Evolutionary conservation across 2,113 vertebrate species (phyloP).

Genomic region (Leptobrachium ailaonicum): DNA sequence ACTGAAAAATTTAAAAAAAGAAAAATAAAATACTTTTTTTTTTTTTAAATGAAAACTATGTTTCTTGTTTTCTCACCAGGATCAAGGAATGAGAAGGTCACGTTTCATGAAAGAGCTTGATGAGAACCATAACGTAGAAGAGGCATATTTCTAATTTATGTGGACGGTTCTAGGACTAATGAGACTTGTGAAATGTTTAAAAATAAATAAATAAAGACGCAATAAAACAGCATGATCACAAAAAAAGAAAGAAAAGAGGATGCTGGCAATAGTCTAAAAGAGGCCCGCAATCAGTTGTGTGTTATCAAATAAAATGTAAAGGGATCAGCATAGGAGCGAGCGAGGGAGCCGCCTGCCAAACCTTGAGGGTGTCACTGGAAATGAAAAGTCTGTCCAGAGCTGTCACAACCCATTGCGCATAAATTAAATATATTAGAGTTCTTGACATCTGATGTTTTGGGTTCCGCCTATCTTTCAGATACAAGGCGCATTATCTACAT

Average conservation of each 20-base stretch:
- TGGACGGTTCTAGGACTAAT: neutral
- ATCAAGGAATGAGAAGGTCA: neutral
- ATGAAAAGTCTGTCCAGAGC: neutral
- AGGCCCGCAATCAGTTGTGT: slow-evolving; percentile 8
- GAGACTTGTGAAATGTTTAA: neutral
- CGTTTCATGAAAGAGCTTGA: neutral
- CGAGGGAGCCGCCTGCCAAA: slow-evolving; percentile 12
- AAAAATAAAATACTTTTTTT: slow-evolving; percentile 9
- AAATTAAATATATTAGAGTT: no score
- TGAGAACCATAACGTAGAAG: neutral
- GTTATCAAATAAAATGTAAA: slow-evolving; percentile 23
- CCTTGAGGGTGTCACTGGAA: slow-evolving; percentile 17
- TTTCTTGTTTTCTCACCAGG: neutral
- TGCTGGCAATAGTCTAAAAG: neutral
- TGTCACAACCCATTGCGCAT: no score
- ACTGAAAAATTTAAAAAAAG: no score
- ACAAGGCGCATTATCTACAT: no score
- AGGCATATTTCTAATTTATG: neutral
- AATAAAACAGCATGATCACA: neutral
- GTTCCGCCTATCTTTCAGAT: no score
- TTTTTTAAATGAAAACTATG: neutral
- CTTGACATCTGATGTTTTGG: no score
- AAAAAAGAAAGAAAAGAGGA: slow-evolving; percentile 2
- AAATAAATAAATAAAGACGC: neutral
- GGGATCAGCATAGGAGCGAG: slow-evolving; percentile 9